Conservation (phyloP, 2,113 vertebrate genomes). For the Ovibos moschatus region DNA sequence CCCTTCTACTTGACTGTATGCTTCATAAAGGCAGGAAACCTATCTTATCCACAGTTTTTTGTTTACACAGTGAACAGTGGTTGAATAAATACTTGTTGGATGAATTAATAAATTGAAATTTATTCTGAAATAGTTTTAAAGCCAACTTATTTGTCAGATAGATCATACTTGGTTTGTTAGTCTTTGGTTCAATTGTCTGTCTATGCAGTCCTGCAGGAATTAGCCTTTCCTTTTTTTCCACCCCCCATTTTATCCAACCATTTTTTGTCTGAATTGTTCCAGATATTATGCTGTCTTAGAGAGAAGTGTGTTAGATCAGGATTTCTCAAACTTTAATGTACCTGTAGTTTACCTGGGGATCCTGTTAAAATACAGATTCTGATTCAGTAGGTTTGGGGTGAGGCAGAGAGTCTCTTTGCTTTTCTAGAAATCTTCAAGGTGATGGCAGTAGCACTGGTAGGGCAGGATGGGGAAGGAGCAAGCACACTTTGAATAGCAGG, state of each 20-base stretch:
- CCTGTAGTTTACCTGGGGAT: not conserved
- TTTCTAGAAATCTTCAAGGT: constrained; percentile 7
- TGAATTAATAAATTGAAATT: constrained; percentile 20
- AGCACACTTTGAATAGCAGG: not conserved
- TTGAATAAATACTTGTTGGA: not conserved
- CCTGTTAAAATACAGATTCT: constrained; percentile 17
- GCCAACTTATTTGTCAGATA: not conserved
- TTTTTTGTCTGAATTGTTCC: not conserved
- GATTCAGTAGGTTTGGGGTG: not conserved
- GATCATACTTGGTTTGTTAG: not conserved
- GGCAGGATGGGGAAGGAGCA: not conserved
- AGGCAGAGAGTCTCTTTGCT: not conserved
- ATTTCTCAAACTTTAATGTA: constrained; percentile 4
- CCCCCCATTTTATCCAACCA: not conserved
- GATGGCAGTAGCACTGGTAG: not conserved
- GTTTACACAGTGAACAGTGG: not conserved
- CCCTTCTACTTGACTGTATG: not conserved
- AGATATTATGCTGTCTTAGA: not conserved
- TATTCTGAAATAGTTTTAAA: constrained; percentile 45
- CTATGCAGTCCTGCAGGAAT: not conserved
- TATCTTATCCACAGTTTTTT: not conserved
- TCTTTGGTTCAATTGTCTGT: not conserved
- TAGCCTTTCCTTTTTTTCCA: not conserved
- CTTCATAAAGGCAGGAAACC: not conserved
- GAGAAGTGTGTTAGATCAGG: not conserved